phyloP scores from a whole-genome alignment of 2,797 vertebrate species.

The Clarias platycephalus region DNA sequence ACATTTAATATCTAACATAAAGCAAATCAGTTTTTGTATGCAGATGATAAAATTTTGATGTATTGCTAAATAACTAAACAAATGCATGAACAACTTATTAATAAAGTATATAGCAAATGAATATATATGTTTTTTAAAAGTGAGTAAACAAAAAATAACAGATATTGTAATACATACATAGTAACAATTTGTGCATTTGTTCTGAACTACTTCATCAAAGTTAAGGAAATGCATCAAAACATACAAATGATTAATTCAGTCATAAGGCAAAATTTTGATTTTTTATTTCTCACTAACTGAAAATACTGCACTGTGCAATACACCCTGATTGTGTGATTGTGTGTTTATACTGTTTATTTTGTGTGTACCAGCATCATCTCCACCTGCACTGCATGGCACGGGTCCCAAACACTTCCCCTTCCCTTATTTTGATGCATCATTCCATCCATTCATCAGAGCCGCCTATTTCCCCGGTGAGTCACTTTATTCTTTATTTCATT shows the following conservation, averaged over 20 bases:
- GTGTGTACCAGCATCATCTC: constrained; percentile 71
- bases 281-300: neutral
- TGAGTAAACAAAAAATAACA: neutral
- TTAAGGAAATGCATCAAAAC: neutral
- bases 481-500: neutral
- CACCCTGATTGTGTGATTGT: neutral
- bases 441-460: constrained; percentile 91
- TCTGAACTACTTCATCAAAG: neutral
- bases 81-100: neutral
- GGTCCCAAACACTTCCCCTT: constrained; percentile 86
- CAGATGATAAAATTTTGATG: neutral
- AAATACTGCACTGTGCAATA: neutral
- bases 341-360: constrained; percentile 32
- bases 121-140: neutral
- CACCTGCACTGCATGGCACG: constrained; percentile 74
- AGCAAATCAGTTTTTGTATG: neutral
- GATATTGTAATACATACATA: neutral
- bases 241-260: neutral
- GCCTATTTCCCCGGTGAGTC: constrained; percentile 91
- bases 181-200: neutral
- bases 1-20: neutral
- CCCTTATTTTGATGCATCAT: constrained; percentile 87
- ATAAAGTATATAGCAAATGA: neutral
- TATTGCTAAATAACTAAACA: neutral
- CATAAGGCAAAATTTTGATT: neutral